Base-by-base conservation (phyloP, 2,113 vertebrate species). In the Ramphastos sulfuratus region DNA sequence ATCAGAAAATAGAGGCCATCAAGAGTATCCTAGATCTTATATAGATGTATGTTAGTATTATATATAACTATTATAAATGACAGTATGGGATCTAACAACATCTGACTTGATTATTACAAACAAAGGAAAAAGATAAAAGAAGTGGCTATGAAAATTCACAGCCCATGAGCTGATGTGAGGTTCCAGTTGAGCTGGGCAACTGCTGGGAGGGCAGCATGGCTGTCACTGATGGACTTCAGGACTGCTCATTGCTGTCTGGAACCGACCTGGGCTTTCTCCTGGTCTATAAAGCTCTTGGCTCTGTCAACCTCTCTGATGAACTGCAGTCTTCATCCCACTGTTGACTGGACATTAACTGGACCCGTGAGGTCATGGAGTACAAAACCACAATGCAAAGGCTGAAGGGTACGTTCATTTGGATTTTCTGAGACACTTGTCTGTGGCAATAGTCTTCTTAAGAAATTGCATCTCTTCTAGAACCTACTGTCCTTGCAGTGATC, bases 21-120 rank as follows among this genome's bases (percentile, higher is more conserved):
- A 80, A 79, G 58, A 44, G 61, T 87, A 94, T 82, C 35, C n/a
- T 71, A 58, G 25, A 66, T 79, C 87, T 96, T 89, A 61, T 42
- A 10, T 74, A 50, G 66, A 46, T 58, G 90, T 90, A 89, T 85
- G 74, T 86, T 74, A 72, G 63, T 92, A 79, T 35, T 73, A 70
- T 69, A 65, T 87, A 82, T 58, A 81, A 46, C 10, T 85, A 63
- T 60, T 90, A 70, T 59, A 82, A 65, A 37, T 70, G 59, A 72
- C 88, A 89, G 78, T 80, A 72, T 82, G 82, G 90, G 93, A 88
- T 93, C 84, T 93, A 73, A 84, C 55, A 37, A 15, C 83, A 90
- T 56, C 75, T 85, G 63, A 39, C 58, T 65, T 95, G 80, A 80
- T 80, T 37, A 82, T 74, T 81, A 61, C 27, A 88, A 80, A 87